These are phyloP conservation scores for Gobio gobio DNA, from an alignment of 2,113 vertebrate species.

Conservation along the genomic window DNA sequence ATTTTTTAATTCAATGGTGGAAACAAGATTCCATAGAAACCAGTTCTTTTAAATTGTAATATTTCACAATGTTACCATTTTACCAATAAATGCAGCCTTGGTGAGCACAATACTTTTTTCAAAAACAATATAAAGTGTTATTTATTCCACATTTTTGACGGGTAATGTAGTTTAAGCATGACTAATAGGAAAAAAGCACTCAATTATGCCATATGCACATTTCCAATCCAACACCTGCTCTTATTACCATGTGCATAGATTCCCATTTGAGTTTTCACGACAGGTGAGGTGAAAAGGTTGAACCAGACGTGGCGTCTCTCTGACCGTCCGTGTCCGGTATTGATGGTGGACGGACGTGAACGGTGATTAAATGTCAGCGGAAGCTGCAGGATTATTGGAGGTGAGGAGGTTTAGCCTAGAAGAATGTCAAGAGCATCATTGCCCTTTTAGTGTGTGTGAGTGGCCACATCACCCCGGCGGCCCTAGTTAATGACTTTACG, in stretches of 20 bases:
- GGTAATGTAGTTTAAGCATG: neutral
- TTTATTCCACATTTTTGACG: neutral
- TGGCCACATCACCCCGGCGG: slow-evolving; percentile 48
- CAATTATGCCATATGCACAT: neutral
- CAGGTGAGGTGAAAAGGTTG: slow-evolving; percentile 15
- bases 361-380: slow-evolving; percentile 62
- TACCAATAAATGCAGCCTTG: neutral
- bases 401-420: slow-evolving; percentile 56
- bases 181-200: neutral
- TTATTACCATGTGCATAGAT: neutral
- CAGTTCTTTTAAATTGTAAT: neutral
- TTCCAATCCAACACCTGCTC: neutral
- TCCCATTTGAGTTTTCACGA: slow-evolving; percentile 12
- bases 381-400: slow-evolving; percentile 58
- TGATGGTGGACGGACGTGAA: slow-evolving; percentile 49
- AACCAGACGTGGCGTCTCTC: slow-evolving; percentile 23
- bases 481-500: slow-evolving; percentile 61
- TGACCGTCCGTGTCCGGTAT: neutral
- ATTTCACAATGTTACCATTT: neutral
- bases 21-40: neutral
- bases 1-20: too few species aligned
- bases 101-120: neutral
- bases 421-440: slow-evolving; percentile 56
- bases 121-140: too few species aligned
- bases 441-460: slow-evolving; percentile 59